Base-by-base conservation (phyloP, 2,888 invertebrate species). In the Mellilla xanthometata region DNA sequence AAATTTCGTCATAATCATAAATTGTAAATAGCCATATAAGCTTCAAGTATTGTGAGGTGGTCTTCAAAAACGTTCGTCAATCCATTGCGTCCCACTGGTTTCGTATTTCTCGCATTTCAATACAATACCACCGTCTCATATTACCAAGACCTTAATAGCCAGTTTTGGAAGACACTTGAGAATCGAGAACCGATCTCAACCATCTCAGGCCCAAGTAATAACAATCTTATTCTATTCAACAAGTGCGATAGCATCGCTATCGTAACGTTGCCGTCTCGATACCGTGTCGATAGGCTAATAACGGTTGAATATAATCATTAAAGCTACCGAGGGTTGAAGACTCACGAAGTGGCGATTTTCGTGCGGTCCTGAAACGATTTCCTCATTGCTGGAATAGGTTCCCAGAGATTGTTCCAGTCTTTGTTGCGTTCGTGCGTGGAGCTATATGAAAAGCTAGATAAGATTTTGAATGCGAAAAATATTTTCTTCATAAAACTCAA, bases 311-410 rank as follows among this genome's bases (percentile, higher is more conserved):
- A 74, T 68, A 65, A 73, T 76, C 76, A 79, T 76, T 79, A 79
- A 57, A 62, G 69, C 73, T 74, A 70, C 74, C 56, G 62, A 59
- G 62, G 49, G 56, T 44, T 51, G 41, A 52, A 40, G 33, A 54
- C 73, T 81, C 84, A 85, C 85, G 82, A 69, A 68, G 73, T 54
- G 61, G 63, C 68, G 76, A 82, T 84, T 81, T 84, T 84, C 81
- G 81, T 81, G 76, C 77, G 41, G 71, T 60, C 58, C 75, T 49
- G 66, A 67, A 72, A 76, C 78, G 67, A 78, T 86, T 86, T 86
- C 85, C 87, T 86, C 79, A 85, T 85, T 85, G 77, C 65, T 68
- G 57, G 76, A 76, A 76, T 80, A 60, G 60, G 68, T 85, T 85
- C 84, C 73, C 82, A 81, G 80, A 81, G 81, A 78, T 75, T 63